Evolutionary conservation across 2,888 invertebrate species (phyloP), one percentile per base, ranked within the genome.

Genomic region (Drosophila algonquin): DNA sequence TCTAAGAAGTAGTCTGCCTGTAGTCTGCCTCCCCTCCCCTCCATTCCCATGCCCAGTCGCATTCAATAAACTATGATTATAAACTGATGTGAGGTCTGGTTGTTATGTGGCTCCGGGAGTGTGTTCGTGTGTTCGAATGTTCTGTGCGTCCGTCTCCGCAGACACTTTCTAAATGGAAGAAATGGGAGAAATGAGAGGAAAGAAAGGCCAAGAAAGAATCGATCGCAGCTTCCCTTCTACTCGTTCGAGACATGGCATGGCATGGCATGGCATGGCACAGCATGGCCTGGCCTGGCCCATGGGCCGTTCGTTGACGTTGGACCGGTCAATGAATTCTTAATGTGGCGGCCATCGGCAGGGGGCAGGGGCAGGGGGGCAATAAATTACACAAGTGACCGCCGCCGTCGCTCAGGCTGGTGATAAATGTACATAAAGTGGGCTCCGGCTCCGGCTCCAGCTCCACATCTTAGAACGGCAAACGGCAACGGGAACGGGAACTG

Each of bases 261-360:
- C 6, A 14, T 14, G 14, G 35, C 35, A 1, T 21, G 21, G 21
- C 21, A 18, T 40, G 35, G 18, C 18, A 18, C 18, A 18, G 18
- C 18, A 18, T 40, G 35, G 35, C 35, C 1, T 35, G 35, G 40
- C 40, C 40, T 40, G 40, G 40, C n/a, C 73, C 81, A 80, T 82
- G 80, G 89, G 90, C 87, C 90, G 84, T 87, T 89, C 89, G 90
- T 77, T 77, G 70, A 82, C 40, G 76, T 24, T 58, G 71, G 68
- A 65, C 68, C 90, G 89, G 90, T 90, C 90, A 90, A 82, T 90
- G 90, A 86, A 89, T 89, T 88, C 79, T 84, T 87, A 88, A 81
- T 89, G 80, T 75, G 71, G 74, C 59, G 64, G 40, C 40, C 40
- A 40, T 40, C 40, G 40, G 40, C 73, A 60, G 70, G 60, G 69